A percentile compares a stretch with the other conserved stretches of the same genome.
Conservation (phyloP, 2,113 vertebrate genomes). For the Sphyrna mokarran region DNA sequence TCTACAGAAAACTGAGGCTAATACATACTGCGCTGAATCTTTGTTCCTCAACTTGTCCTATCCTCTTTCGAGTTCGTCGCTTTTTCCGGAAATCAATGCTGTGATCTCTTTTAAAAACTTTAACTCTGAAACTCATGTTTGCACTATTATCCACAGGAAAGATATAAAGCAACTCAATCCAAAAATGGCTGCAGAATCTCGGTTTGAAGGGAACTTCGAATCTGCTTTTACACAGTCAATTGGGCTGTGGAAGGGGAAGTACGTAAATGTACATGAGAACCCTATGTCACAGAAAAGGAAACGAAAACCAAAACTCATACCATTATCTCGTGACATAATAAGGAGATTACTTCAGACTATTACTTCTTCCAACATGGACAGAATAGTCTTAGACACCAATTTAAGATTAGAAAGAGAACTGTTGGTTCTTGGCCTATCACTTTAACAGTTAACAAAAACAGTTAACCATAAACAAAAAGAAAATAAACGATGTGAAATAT, state of each 20-base stretch:
- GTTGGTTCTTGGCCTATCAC: background rate
- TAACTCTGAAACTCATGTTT: slow-evolving; percentile 81
- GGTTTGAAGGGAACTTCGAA: slow-evolving; percentile 9
- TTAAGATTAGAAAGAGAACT: background rate
- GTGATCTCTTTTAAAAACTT: slow-evolving; percentile 64
- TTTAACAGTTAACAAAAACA: background rate
- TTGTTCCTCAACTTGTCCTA: slow-evolving; percentile 63
- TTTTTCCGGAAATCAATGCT: slow-evolving; percentile 74
- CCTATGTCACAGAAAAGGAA: slow-evolving; percentile 53
- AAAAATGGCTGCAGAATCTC: background rate
- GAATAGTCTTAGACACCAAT: background rate
- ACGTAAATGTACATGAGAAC: slow-evolving; percentile 44
- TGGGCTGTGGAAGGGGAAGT: slow-evolving; percentile 56
- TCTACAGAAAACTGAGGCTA: background rate
- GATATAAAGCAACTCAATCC: background rate
- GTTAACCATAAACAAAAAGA: background rate
- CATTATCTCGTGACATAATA: slow-evolving; percentile 42
- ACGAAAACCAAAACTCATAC: slow-evolving; percentile 53
- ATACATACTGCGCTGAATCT: slow-evolving; percentile 85
- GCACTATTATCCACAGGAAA: background rate
- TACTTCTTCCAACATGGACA: background rate
- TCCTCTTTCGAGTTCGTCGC: slow-evolving; percentile 59
- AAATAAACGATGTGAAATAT: background rate
- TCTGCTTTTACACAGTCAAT: slow-evolving; percentile 3
- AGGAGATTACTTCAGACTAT: background rate